Conservation (phyloP, 2,888 invertebrate genomes). For the Drosophila tanythrix region DNA sequence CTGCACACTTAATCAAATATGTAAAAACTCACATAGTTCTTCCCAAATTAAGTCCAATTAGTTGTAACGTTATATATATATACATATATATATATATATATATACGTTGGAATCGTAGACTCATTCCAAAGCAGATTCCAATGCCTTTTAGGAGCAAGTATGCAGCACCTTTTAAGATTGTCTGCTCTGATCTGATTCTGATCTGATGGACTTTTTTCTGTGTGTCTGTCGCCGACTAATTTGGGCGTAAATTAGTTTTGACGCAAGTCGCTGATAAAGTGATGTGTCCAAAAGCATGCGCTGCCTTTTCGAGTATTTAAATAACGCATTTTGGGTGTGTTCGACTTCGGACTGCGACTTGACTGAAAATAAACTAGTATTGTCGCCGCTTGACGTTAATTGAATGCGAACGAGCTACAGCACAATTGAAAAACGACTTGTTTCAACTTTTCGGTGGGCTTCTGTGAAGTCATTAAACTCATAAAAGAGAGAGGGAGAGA, state of each 20-base stretch:
- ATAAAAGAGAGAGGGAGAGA: constrained; percentile 57
- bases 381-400: constrained; percentile 63
- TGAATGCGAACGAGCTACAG: constrained; percentile 70
- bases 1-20: constrained; percentile 56
- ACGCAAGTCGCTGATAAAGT: constrained; percentile 68
- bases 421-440: constrained; percentile 35
- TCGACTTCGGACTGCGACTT: neutral
- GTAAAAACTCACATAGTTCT: constrained; percentile 42
- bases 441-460: constrained; percentile 35
- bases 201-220: constrained; percentile 21
- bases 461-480: constrained; percentile 71
- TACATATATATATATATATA: neutral
- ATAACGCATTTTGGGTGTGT: constrained; percentile 2
- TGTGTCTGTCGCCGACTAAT: constrained; percentile 50
- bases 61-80: constrained; percentile 46
- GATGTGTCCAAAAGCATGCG: constrained; percentile 14
- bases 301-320: neutral
- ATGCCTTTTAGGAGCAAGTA: constrained; percentile 33
- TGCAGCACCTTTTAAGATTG: constrained; percentile 33
- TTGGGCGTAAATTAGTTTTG: constrained; percentile 65
- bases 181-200: constrained; percentile 38
- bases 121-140: constrained; percentile 5
- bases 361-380: constrained; percentile 35
- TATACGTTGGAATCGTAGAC: neutral
- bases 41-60: constrained; percentile 69